Evolutionary conservation across 2,113 vertebrate species (phyloP).

Genomic region (Phalacrocorax carbo): DNA sequence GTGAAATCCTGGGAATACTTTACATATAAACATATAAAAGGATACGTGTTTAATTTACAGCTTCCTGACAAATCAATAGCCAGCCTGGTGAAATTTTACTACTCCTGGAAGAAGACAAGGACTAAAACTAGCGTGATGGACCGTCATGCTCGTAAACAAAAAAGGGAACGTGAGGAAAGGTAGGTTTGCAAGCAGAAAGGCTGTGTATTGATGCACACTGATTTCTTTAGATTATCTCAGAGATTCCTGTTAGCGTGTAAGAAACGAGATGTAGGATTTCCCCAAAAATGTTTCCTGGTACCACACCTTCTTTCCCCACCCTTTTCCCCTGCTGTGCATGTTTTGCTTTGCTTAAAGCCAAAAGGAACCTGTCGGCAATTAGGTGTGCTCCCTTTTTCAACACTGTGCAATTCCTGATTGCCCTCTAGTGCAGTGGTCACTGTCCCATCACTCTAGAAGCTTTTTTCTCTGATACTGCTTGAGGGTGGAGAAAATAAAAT

Average conservation of each 20-base stretch:
- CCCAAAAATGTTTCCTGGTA: slow-evolving; percentile 17
- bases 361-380: neutral
- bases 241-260: neutral
- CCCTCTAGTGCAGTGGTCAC: neutral
- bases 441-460: neutral
- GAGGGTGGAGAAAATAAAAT: neutral
- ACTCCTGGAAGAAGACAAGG: slow-evolving; percentile 97
- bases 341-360: neutral
- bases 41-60: slow-evolving; percentile 73
- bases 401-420: neutral
- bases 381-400: neutral
- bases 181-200: slow-evolving; percentile 54
- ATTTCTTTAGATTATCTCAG: neutral
- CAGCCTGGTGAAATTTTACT: slow-evolving; percentile 95
- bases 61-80: slow-evolving; percentile 95
- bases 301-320: neutral
- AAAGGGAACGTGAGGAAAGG: slow-evolving; percentile 91
- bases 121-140: slow-evolving; percentile 98
- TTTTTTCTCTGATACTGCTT: neutral
- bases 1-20: slow-evolving; percentile 3
- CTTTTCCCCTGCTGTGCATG: neutral
- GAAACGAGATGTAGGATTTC: slow-evolving; percentile 24
- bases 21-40: slow-evolving; percentile 38
- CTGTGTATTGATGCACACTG: neutral
- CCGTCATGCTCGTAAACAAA: slow-evolving; percentile 91